Base-by-base conservation (phyloP, 2,888 invertebrate genomes). In the Oasisia sp. region DNA sequence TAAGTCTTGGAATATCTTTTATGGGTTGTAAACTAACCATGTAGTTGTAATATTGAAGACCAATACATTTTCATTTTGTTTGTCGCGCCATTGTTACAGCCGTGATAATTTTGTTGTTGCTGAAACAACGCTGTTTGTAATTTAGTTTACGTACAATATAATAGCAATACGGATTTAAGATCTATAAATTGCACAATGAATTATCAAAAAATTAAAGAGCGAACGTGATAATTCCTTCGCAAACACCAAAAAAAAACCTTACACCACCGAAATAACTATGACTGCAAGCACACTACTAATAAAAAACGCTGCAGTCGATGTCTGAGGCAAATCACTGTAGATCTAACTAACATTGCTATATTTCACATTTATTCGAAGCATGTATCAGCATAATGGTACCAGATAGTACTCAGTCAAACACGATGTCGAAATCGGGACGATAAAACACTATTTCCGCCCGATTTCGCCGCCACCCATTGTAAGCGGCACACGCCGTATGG, bases 371-470 rank as follows among this genome's bases (percentile, higher is more conserved):
- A 4, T 11, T 56, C 56, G 56, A 56, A 56, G 19, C 56, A 56
- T 19, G 74, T 74, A 3, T 74, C 27, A 19, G 27, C n/a, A 74
- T 27, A 74, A 74, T 74, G 74, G 74, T 74, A 27, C 19, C 74
- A 74, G 74, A 74, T 74, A 27, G 27, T 27, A 27, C 74, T 27
- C 14, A 27, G 14, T 74, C 74, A 74, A 74, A 19, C 74, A 27
- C 27, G 27, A 74, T 74, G 19, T n/a, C n/a, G 27, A 74, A 74
- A 74, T 74, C 27, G 27, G 7, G 74, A 27, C 74, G n/a, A 74
- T 74, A 74, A 74, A 74, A 74, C 74, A 74, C n/a, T n/a, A 74
- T 74, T 74, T 74, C 74, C 74, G 74, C 74, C 74, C 27, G 74
- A 74, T 74, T 74, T 27, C 27, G 74, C 74, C 74, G 74, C 74